Evolutionary conservation across 2,113 vertebrate species (phyloP), one percentile per base, ranked within the genome.

Genomic region (Syrrhaptes paradoxus): DNA sequence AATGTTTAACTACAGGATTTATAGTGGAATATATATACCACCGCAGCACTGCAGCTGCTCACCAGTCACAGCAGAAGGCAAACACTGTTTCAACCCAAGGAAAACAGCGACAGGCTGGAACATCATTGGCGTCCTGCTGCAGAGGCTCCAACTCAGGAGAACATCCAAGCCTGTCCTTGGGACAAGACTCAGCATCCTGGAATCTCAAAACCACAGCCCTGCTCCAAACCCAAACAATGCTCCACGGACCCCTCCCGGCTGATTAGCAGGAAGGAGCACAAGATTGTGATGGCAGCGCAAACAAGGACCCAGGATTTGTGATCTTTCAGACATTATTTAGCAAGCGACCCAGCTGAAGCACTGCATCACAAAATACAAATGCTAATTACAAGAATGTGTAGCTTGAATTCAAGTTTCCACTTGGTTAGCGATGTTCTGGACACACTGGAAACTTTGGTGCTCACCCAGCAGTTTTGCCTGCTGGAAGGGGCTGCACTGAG

Each of bases 141-240:
- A 76, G 31, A 65, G 68, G 55, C 63, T 93, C 75, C 51, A 52
- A 84, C 34, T 72, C 83, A 92, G 82, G 63, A 93, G 59, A 92
- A 25, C 59, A 93, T 93, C 88, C 92, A 94, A 95, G 94, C 59
- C 59, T 21, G 59, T 77, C 85, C 68, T 79, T 71, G 51, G 58
- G 68, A 90, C 2, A 0, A 94, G 83, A 90, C 68, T 93, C 92
- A 94, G 88, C 83, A 95, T 78, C 95, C 68, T 84, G 90, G 90
- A 97, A 95, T 93, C 92, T 86, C 57, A 92, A 97, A 96, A 95
- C 94, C 94, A 90, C 94, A 96, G 79, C 76, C 38, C 59, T 89
- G 72, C 75, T 95, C 76, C 76, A 92, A 95, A 95, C 72, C 90
- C 92, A 97, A 95, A 96, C 92, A 97, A 94, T 2, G 2, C 61